A percentile compares a stretch with the other conserved stretches of the same genome.
Conservation (phyloP, 1,140 invertebrate genomes). For the Hestina assimilis region DNA sequence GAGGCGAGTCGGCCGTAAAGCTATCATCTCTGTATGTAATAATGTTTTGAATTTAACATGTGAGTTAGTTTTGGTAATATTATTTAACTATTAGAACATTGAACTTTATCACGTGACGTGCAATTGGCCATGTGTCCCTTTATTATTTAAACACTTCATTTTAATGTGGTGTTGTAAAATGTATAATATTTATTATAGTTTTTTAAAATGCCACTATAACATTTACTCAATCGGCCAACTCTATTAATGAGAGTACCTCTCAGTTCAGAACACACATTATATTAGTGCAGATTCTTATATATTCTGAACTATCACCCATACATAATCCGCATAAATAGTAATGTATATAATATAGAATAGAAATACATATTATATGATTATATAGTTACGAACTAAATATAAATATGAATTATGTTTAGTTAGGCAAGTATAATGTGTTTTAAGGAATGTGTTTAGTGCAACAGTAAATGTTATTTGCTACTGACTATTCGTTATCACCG, state of each 20-base stretch:
- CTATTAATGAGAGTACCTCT: no score
- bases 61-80: constrained; percentile 31
- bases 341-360: no score
- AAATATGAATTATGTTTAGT: no score
- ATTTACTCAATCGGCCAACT: no score
- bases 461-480: not conserved
- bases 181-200: no score
- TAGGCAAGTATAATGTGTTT: no score
- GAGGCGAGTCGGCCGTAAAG: constrained; percentile 41
- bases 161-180: not conserved
- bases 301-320: no score
- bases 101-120: constrained; percentile 37
- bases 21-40: constrained; percentile 44
- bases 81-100: constrained; percentile 30
- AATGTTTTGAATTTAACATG: constrained; percentile 38
- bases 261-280: no score
- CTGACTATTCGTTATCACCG: not conserved
- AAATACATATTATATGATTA: not conserved
- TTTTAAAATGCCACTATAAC: no score
- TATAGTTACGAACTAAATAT: not conserved
- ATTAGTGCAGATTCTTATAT: no score
- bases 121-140: constrained; percentile 28
- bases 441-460: constrained; percentile 1
- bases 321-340: no score
- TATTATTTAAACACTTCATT: constrained; percentile 4